Evolutionary conservation across 2,888 invertebrate genomes (phyloP).

Genomic region (Trissonchulus latispiculum): DNA sequence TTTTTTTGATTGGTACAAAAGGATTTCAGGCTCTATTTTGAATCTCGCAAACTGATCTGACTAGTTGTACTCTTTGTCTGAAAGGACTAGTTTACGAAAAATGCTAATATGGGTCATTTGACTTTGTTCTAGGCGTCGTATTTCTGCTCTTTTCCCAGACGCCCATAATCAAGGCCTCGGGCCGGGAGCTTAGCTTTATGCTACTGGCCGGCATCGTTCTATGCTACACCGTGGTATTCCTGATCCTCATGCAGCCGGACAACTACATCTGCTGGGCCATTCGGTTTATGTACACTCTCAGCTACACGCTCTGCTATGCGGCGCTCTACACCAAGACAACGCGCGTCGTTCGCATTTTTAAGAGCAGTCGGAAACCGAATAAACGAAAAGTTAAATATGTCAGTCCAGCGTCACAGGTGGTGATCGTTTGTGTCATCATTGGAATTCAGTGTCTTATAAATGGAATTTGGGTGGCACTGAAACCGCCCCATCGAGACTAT

Average conservation of each 20-base stretch:
- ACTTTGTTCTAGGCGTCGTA: neutral
- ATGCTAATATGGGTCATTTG: no score
- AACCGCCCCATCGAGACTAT: conserved; percentile 49
- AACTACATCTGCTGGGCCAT: conserved; percentile 56
- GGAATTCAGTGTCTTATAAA: conserved; percentile 30
- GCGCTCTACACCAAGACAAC: conserved; percentile 62
- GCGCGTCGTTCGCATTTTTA: conserved; percentile 59
- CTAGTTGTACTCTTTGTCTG: no score
- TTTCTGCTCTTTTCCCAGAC: conserved; percentile 55
- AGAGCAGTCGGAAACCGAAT: conserved; percentile 49
- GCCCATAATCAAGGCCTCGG: conserved; percentile 61
- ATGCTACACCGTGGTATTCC: conserved; percentile 59
- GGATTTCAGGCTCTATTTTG: no score
- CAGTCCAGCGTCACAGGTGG: conserved; percentile 60
- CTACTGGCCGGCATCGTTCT: conserved; percentile 57
- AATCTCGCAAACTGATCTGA: no score
- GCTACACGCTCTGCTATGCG: conserved; percentile 60
- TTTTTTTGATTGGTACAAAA: no score
- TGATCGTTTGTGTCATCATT: conserved; percentile 37
- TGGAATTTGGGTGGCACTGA: conserved; percentile 57
- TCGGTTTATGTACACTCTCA: conserved; percentile 57
- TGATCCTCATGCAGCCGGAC: conserved; percentile 58
- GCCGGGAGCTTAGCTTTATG: conserved; percentile 61
- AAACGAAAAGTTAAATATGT: conserved; percentile 61
- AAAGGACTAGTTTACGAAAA: no score